Conservation (phyloP, 2,888 invertebrate genomes). For the Spodoptera exigua region DNA sequence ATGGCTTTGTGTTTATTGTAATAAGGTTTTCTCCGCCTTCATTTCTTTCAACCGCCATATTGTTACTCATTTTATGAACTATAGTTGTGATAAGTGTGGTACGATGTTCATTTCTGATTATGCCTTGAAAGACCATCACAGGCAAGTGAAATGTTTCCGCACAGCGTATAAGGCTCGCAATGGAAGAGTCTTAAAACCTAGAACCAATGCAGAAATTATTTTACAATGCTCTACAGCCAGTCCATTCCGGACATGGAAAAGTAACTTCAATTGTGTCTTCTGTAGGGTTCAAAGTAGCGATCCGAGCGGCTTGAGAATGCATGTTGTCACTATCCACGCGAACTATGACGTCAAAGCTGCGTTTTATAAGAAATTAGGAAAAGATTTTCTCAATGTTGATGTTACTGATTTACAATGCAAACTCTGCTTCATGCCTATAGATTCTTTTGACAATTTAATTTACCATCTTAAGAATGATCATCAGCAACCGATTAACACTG, state of each 20-base stretch:
- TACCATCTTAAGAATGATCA: slow-evolving; percentile 81
- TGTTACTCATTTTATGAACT: slow-evolving; percentile 81
- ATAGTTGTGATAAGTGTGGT: slow-evolving; percentile 82
- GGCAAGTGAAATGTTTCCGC: slow-evolving; percentile 83
- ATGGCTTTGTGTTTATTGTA: slow-evolving; percentile 81
- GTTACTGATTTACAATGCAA: slow-evolving; percentile 84
- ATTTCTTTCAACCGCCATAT: slow-evolving; percentile 81
- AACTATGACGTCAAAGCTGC: slow-evolving; percentile 82
- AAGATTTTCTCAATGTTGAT: slow-evolving; percentile 83
- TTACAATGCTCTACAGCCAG: slow-evolving; percentile 82
- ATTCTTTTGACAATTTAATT: slow-evolving; percentile 76
- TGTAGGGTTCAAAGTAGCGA: slow-evolving; percentile 82
- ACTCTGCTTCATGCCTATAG: slow-evolving; percentile 77
- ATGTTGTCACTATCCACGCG: slow-evolving; percentile 76
- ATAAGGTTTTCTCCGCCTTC: slow-evolving; percentile 74
- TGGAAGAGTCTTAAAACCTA: slow-evolving; percentile 75
- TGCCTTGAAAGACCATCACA: slow-evolving; percentile 79
- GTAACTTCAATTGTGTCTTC: slow-evolving; percentile 84
- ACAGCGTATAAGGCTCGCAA: slow-evolving; percentile 82
- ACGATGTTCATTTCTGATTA: slow-evolving; percentile 81
- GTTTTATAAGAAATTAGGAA: slow-evolving; percentile 84
- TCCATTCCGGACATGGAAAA: slow-evolving; percentile 84
- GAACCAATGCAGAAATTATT: slow-evolving; percentile 83
- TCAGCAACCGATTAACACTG: slow-evolving; percentile 78
- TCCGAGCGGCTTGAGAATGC: slow-evolving; percentile 76